Evolutionary conservation across 2,113 vertebrate genomes (phyloP), one percentile per base, ranked within the genome.

Genomic region (Loxodonta africana): DNA sequence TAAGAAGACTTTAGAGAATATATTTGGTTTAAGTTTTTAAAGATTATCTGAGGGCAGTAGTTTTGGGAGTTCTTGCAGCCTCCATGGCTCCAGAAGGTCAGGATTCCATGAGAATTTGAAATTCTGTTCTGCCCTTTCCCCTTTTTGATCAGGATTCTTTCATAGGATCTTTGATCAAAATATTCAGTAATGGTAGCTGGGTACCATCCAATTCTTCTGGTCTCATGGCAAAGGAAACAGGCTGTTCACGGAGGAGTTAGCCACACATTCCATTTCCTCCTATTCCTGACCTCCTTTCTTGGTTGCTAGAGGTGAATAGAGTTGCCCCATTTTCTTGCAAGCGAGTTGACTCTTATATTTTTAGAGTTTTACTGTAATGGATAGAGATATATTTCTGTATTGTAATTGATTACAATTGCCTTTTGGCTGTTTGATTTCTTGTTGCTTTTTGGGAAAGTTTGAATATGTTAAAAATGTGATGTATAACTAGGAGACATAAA

Each of bases 361-460:
- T 88, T 74, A 33, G 90, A 94, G 33, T 88, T 97, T 83, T 76
- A 78, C n/a, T 88, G 30, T 76, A 92, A 87, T 81, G 73, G 4
- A 23, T 83, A 85, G n/a, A 77, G 85, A 73, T 67, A 83, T 67
- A 62, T 91, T 89, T 26, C 5, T 95, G 33, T 51, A 8, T 92
- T 94, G 33, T 53, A 87, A 69, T 80, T 76, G 51, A n/a, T 93
- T 80, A 81, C 3, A 53, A 46, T 88, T 23, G 23, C 20, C 21
- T 60, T 83, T 83, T 90, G 86, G 0, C 26, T 78, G 6, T 73
- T 17, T 73, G 10, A 63, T 94, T 86, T 96, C 46, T 87, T 89
- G 53, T 69, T 87, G 30, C n/a, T 76, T 96, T 80, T 51, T 53
- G 41, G 65, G 74, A 76, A 85, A 91, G 85, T 80, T 28, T 95